phyloP scores from a whole-genome alignment of 2,797 vertebrate species.

The Pachyuromys duprasi region DNA sequence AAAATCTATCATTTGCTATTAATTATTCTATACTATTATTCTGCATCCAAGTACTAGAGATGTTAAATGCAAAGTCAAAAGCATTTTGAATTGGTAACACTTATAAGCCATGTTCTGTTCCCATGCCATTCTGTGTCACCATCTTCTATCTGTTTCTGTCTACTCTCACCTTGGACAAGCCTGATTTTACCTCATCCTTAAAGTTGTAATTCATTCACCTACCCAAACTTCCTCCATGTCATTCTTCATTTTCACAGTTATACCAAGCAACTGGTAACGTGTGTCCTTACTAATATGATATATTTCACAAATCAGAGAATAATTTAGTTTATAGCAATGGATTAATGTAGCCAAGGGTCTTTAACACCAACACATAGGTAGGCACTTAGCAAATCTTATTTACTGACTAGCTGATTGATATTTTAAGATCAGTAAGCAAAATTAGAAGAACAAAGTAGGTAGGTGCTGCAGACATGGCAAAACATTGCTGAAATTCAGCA shows the following conservation, averaged over 20 bases:
- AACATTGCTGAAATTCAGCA: neutral
- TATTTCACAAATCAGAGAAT: neutral
- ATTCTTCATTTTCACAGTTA: neutral
- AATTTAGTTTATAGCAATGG: neutral
- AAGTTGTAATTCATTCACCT: neutral
- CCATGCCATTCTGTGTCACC: accelerated
- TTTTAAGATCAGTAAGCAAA: neutral
- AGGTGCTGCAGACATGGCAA: neutral
- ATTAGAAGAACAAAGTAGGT: neutral
- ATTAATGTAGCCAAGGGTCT: neutral
- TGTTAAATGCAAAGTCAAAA: neutral
- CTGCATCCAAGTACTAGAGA: neutral
- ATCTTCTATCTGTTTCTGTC: accelerated
- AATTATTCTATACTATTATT: neutral
- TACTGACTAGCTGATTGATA: neutral
- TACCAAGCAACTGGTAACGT: neutral
- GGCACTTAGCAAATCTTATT: neutral
- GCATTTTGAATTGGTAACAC: neutral
- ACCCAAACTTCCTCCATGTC: neutral
- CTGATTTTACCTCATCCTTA: neutral
- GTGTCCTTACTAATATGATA: neutral
- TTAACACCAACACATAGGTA: neutral
- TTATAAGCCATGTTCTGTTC: neutral
- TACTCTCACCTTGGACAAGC: accelerated
- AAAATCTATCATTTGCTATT: neutral